Evolutionary conservation across 2,113 vertebrate species (phyloP), one percentile per base, ranked within the genome.

Genomic region (Siniperca knerii): DNA sequence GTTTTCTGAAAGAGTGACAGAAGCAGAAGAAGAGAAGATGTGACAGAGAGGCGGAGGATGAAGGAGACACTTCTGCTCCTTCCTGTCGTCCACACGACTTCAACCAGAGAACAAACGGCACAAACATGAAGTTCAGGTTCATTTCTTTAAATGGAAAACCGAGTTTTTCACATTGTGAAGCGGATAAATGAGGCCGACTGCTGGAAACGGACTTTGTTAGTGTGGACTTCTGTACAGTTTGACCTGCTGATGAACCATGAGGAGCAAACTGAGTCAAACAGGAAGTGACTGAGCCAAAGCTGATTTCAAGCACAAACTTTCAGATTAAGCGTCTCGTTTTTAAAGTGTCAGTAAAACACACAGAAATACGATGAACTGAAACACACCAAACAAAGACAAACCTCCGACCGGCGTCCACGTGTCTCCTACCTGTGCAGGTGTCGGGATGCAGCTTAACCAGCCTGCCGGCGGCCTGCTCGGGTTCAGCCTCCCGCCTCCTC

Each of bases 371-470:
- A 61, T 57, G 68, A 55, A 73, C 54, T 69, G 69, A 57, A 3
- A 8, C 33, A 33, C 52, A 3, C 21, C 20, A 2, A 18, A 29
- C 8, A 3, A 4, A 35, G 15, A 0, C 6, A 25, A 44, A 81
- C 81, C 83, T 77, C 33, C 52, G 54, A 83, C 66, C 70, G 68
- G 25, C 1, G 13, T 5, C 23, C 64, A 70, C 75, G 64, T 65
- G 62, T 23, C 29, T 1, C 40, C 18, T 50, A 77, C 81, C 75
- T 75, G 62, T 15, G 13, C 65, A 77, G 75, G 74, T 55, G 81
- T 15, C n/a, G 42, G 87, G 71, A 95, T 95, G 95, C 95, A 94
- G 90, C 71, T 93, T 89, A 95, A 94, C 91, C 91, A 81, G 81
- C 91, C 93, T 52, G 81, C 76, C 80, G 91, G 93, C 72, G 82